Evolutionary conservation across 1,140 invertebrate genomes (phyloP).

Genomic region (Neotoxoptera formosana): DNA sequence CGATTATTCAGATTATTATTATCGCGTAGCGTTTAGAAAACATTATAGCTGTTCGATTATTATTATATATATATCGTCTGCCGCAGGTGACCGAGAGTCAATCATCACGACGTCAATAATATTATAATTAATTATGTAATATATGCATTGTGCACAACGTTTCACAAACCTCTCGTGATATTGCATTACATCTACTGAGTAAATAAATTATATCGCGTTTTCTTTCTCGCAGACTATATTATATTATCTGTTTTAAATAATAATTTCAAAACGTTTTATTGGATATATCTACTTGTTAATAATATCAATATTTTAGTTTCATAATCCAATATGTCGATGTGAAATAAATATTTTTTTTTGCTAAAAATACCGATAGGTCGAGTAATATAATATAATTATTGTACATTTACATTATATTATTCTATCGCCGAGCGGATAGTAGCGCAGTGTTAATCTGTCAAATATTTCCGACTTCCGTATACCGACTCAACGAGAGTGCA

Average conservation of each 20-base stretch:
- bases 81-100: neutral
- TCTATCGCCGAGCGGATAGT: neutral
- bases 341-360: neutral
- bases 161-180: neutral
- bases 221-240: neutral
- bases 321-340: slow-evolving; percentile 15
- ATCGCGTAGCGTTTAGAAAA: neutral
- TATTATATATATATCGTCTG: too few species aligned
- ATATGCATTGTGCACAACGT: neutral
- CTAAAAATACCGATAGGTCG: neutral
- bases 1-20: neutral
- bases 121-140: neutral
- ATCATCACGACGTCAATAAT: neutral
- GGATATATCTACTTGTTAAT: too few species aligned
- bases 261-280: neutral
- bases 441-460: neutral
- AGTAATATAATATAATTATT: neutral
- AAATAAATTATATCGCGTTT: neutral
- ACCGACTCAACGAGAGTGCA: neutral
- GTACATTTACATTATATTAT: too few species aligned
- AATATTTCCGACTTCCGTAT: neutral
- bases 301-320: neutral
- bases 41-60: neutral
- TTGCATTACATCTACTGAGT: neutral
- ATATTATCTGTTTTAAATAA: slow-evolving; percentile 4